Conservation (phyloP, 2,797 vertebrate genomes). For the Micromesistius poutassou region DNA sequence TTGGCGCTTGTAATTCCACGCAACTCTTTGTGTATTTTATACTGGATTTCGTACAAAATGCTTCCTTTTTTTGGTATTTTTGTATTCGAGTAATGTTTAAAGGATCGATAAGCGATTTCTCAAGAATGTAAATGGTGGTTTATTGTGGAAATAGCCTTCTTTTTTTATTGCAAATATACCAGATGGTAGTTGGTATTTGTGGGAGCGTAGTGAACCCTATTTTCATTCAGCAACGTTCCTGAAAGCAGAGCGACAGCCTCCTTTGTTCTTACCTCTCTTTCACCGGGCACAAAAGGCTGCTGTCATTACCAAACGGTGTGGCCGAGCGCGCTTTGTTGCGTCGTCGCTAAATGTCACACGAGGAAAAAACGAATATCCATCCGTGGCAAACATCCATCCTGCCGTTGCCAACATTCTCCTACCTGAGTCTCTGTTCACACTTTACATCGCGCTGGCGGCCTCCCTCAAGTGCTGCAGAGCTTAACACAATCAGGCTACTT, state of each 20-base stretch:
- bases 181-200: neutral
- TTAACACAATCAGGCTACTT: conserved; percentile 56
- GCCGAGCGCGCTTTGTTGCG: neutral
- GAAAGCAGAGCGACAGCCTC: no score
- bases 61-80: neutral
- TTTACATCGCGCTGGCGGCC: conserved; percentile 32
- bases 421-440: conserved; percentile 34
- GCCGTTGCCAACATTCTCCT: conserved; percentile 31
- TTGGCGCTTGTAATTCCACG: neutral
- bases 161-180: neutral
- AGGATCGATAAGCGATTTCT: neutral
- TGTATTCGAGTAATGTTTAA: neutral
- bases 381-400: conserved; percentile 22
- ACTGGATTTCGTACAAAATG: neutral
- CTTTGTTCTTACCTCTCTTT: neutral
- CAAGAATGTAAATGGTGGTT: neutral
- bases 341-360: neutral
- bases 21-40: neutral
- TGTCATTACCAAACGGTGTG: neutral
- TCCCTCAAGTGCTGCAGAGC: conserved; percentile 41
- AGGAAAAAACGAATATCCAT: conserved; percentile 19
- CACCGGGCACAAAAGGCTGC: neutral
- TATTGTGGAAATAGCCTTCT: neutral
- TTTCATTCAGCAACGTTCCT: neutral
- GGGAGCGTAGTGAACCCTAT: neutral